phyloP scores from a whole-genome alignment of 2,888 invertebrate species.

The Sesia apiformis region DNA sequence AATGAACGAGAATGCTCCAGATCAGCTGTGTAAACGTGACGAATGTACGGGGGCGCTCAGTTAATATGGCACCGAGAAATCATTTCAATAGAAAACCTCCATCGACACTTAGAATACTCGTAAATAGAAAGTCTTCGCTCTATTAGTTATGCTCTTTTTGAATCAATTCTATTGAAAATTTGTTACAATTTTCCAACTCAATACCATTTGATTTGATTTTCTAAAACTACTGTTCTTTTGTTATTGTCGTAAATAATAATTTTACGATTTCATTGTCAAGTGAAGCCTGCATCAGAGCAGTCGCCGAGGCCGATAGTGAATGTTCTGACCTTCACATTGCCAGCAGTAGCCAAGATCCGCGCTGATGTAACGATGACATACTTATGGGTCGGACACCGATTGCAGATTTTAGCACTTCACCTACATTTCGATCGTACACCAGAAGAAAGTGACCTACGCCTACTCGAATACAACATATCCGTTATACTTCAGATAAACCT shows the following conservation, averaged over 20 bases:
- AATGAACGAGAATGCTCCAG: not conserved
- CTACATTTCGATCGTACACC: constrained; percentile 13
- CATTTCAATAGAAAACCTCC: not conserved
- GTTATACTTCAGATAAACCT: too few relatives aligned
- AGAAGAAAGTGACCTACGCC: constrained; percentile 29
- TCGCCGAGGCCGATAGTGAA: constrained; percentile 42
- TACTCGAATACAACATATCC: not conserved
- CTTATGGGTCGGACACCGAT: constrained; percentile 11
- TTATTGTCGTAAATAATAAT: too few relatives aligned
- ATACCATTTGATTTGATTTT: too few relatives aligned
- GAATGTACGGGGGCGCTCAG: not conserved
- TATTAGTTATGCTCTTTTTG: too few relatives aligned
- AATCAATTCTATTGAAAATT: not conserved
- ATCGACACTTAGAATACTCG: too few relatives aligned
- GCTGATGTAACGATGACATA: constrained; percentile 38
- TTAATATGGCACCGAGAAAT: not conserved
- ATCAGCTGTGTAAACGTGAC: not conserved
- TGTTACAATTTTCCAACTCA: not conserved
- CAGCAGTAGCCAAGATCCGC: constrained; percentile 29
- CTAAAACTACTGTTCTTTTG: too few relatives aligned
- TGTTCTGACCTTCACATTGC: constrained; percentile 58
- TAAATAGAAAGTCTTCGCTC: too few relatives aligned
- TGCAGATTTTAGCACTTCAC: constrained; percentile 18
- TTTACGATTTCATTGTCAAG: not conserved
- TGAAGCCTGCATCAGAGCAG: not conserved